A percentile compares a stretch with the other conserved stretches of the same genome.
Evolutionary conservation across 1,140 invertebrate genomes (phyloP).

Genomic region (Lanistes nyassanus): DNA sequence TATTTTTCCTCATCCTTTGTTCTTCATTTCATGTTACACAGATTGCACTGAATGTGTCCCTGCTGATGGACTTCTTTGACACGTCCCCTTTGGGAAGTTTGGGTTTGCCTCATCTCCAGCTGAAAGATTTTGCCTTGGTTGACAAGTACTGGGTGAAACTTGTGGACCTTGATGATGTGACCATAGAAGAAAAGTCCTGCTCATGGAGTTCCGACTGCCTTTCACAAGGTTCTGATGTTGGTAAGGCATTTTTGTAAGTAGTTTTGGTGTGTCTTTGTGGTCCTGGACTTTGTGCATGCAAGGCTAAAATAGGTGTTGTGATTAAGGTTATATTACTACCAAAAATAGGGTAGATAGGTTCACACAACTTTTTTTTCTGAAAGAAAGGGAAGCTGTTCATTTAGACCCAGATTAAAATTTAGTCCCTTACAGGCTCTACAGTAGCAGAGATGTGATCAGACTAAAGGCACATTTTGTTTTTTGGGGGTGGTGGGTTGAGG

Average conservation of each 20-base stretch:
- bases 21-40: slow-evolving; percentile 23
- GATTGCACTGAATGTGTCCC: slow-evolving; percentile 41
- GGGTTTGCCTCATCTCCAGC: slow-evolving; percentile 32
- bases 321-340: too few species aligned
- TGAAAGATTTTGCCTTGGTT: slow-evolving; percentile 45
- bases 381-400: too few species aligned
- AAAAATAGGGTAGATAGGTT: too few species aligned
- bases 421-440: too few species aligned
- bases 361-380: too few species aligned
- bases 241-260: background rate
- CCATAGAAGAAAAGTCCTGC: slow-evolving; percentile 37
- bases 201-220: slow-evolving; percentile 35
- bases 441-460: too few species aligned
- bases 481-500: too few species aligned
- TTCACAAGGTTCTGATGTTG: slow-evolving; percentile 15
- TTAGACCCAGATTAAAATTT: too few species aligned
- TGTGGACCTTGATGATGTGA: slow-evolving; percentile 46
- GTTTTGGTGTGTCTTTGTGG: too few species aligned
- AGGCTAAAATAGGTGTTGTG: too few species aligned
- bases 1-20: background rate
- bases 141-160: slow-evolving; percentile 36
- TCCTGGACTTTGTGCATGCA: too few species aligned
- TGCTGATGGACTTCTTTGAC: slow-evolving; percentile 45
- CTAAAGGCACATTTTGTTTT: too few species aligned
- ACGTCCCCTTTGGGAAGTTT: slow-evolving; percentile 45